Evolutionary conservation across 2,888 invertebrate species (phyloP), one percentile per base, ranked within the genome.

Genomic region (Melipona bicolor): DNA sequence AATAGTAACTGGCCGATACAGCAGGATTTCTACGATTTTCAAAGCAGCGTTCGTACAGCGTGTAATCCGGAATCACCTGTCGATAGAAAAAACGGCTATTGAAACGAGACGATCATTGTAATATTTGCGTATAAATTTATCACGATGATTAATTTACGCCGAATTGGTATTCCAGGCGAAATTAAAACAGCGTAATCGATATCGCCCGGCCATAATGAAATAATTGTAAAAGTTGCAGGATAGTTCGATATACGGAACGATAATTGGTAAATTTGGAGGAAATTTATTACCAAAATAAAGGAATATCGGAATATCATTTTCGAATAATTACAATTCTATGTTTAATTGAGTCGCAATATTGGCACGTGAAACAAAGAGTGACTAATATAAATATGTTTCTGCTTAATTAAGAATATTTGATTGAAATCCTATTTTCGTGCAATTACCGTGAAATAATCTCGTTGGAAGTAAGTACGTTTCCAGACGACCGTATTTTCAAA

Each of bases 1-100:
- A 43, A 43, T 9, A 43, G 11, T 43, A 43, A 43, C 43, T 43
- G 43, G n/a, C 54, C 21, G 13, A 50, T 49, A 71, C 52, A 54
- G 56, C 36, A 69, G 50, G 62, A 69, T n/a, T 15, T 67, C 59
- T 70, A 78, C 27, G 61, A 71, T 70, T 68, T 73, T 78, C 61
- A 32, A 50, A 17, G 56, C 32, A 64, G 64, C 54, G 62, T 73
- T 59, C 49, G n/a, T 15, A 32, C 80, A 61, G 32, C 11, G 36
- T 65, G 71, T 54, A 49, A 56, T 67, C 61, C 36, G 49, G n/a
- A 56, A 62, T 54, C 54, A 78, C 49, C 83, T 74, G 50, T 36
- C 56, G 62, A 56, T 64, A 70, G 27, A 68, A 52, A 65, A 52
- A 64, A 24, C 36, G 43, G 36, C 67, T 50, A 72, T 76, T 73